phyloP scores from a whole-genome alignment of 2,113 vertebrate genomes.

The Chiloscyllium plagiosum region DNA sequence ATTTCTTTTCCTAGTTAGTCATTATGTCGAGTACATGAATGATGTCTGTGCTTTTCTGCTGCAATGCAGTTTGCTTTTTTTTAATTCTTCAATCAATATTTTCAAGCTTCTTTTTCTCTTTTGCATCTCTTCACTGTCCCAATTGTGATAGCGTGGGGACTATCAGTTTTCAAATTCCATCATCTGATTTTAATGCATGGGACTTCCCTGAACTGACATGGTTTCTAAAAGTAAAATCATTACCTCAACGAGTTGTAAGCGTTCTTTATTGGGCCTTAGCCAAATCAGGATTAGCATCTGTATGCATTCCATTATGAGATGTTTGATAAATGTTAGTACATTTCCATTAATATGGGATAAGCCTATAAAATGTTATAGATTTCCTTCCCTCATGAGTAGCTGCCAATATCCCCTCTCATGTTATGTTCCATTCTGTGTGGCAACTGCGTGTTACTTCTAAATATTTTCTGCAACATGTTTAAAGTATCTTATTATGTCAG shows the following conservation, averaged over 20 bases:
- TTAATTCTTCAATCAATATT: neutral
- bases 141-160: too few relatives aligned
- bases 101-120: neutral
- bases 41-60: neutral
- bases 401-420: neutral
- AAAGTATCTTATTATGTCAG: too few relatives aligned
- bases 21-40: neutral
- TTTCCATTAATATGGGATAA: too few relatives aligned
- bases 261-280: neutral
- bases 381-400: neutral
- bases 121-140: neutral
- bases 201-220: too few relatives aligned
- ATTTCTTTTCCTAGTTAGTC: neutral
- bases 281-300: neutral
- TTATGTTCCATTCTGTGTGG: too few relatives aligned
- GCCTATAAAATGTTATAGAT: neutral
- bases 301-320: neutral
- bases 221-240: too few relatives aligned
- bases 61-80: neutral
- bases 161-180: too few relatives aligned
- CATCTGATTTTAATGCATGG: too few relatives aligned
- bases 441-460: too few relatives aligned
- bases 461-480: too few relatives aligned
- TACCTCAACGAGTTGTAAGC: neutral
- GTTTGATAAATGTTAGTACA: too few relatives aligned